Evolutionary conservation across 1,140 invertebrate species (phyloP).

Genomic region (silkworm (Bombyx mori)): ASM3026992v2 NC_085115.1:6302001-6302500

Average conservation of each 20-base stretch:
- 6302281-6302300: slow-evolving; percentile 3
- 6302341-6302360: no score
- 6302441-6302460: no score
- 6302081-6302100: slow-evolving; percentile 14
- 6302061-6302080: slow-evolving; percentile 3
- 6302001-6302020: slow-evolving; percentile 36
- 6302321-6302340: background rate
- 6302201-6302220: slow-evolving; percentile 68
- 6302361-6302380: no score
- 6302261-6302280: slow-evolving; percentile 45
- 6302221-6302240: slow-evolving; percentile 59
- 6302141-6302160: slow-evolving; percentile 32
- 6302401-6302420: no score
- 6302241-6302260: slow-evolving; percentile 48
- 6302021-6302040: slow-evolving; percentile 27
- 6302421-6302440: no score
- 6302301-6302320: background rate
- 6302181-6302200: slow-evolving; percentile 65
- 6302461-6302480: background rate
- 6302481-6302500: slow-evolving; percentile 6
- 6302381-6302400: no score
- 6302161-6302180: slow-evolving; percentile 67
- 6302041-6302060: slow-evolving; percentile 1
- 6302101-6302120: slow-evolving; percentile 53
- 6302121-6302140: slow-evolving; percentile 43